phyloP scores from a whole-genome alignment of 1,140 invertebrate genomes.

The Drosophila nikananu region DNA sequence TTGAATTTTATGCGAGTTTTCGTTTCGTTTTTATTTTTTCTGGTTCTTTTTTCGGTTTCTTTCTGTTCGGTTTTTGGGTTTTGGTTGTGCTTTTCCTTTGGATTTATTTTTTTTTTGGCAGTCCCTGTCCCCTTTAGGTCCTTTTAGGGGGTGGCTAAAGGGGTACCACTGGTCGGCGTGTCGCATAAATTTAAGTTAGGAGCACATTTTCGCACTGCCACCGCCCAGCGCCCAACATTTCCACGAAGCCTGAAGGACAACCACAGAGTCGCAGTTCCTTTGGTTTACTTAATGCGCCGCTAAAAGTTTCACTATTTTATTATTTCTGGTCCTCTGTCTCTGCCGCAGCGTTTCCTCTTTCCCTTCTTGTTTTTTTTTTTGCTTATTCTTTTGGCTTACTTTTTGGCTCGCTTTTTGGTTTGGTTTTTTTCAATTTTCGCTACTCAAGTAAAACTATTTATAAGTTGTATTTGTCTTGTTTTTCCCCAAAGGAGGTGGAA shows the following conservation, averaged over 20 bases:
- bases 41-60: conserved; percentile 14
- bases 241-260: conserved; percentile 66
- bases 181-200: conserved; percentile 82
- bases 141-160: background rate
- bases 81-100: conserved; percentile 11
- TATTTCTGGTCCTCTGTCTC: conserved; percentile 63
- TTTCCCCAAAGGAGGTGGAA: conserved; percentile 10
- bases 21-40: conserved; percentile 20
- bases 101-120: conserved; percentile 8
- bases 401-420: conserved; percentile 42
- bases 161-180: conserved; percentile 45
- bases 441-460: conserved; percentile 73
- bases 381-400: conserved; percentile 8
- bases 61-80: conserved; percentile 14
- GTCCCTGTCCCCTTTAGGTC: background rate
- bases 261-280: conserved; percentile 77
- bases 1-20: conserved; percentile 80
- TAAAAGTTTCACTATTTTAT: conserved; percentile 84
- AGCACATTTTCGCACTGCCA: conserved; percentile 73
- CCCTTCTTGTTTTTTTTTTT: background rate
- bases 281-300: conserved; percentile 81
- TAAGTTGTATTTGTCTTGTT: conserved; percentile 74
- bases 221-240: background rate
- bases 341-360: conserved; percentile 45
- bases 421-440: conserved; percentile 72